Conservation (phyloP, 2,888 invertebrate species). For the Hydrotaea cyrtoneurina region DNA sequence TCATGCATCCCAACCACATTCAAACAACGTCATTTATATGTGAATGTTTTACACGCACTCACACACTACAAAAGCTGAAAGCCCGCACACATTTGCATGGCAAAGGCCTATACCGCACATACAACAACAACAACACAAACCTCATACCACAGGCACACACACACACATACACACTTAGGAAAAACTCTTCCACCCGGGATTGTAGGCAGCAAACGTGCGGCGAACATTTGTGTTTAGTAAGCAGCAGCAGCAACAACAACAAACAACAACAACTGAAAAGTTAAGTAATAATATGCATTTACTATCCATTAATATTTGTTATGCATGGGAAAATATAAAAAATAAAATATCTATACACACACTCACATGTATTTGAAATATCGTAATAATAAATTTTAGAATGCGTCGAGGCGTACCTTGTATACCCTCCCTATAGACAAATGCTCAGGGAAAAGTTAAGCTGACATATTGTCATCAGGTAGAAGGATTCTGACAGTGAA, state of each 20-base stretch:
- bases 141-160: no score
- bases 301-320: slow-evolving; percentile 21
- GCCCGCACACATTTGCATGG: neutral
- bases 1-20: neutral
- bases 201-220: neutral
- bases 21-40: neutral
- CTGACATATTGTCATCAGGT: no score
- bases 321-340: neutral
- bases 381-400: neutral
- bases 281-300: slow-evolving; percentile 23
- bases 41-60: neutral
- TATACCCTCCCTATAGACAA: neutral
- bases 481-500: no score
- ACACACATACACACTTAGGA: neutral
- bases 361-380: no score
- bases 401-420: no score
- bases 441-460: no score
- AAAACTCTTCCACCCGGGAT: neutral
- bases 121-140: neutral
- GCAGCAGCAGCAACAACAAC: neutral
- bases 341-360: no score
- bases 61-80: neutral
- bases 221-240: neutral
- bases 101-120: neutral
- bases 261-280: neutral